These are phyloP conservation scores for Petaurus breviceps DNA, from an alignment of 2,113 vertebrate species.

Conservation along the genomic window DNA sequence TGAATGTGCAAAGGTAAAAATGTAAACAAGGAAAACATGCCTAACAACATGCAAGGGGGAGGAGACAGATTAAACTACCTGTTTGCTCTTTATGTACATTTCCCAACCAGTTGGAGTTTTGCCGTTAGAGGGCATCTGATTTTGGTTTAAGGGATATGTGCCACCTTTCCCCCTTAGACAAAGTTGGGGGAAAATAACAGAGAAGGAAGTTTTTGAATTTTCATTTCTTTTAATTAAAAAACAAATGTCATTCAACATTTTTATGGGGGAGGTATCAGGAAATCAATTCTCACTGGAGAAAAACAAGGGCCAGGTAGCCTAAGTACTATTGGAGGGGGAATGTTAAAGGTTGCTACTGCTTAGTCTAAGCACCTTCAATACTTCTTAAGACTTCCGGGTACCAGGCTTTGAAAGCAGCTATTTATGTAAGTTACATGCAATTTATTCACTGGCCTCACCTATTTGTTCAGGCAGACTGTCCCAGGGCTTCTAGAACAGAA, in stretches of 20 bases:
- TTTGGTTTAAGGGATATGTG: conserved; percentile 44
- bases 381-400: neutral
- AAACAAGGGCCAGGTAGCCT: neutral
- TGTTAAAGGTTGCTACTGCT: neutral
- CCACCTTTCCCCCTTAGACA: neutral
- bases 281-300: neutral
- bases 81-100: neutral
- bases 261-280: neutral
- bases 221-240: neutral
- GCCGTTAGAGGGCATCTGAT: conserved; percentile 30
- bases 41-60: conserved; percentile 22
- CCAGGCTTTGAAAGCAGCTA: neutral
- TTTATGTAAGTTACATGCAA: neutral
- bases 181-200: neutral
- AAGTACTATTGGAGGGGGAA: neutral
- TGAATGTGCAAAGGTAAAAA: conserved; percentile 45
- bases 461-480: neutral
- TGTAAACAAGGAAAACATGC: conserved; percentile 17
- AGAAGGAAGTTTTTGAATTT: conserved; percentile 36
- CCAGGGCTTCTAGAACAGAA: neutral
- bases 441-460: neutral
- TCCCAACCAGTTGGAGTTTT: conserved; percentile 29
- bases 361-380: neutral
- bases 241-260: neutral
- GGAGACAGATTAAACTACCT: neutral